Evolutionary conservation across 2,113 vertebrate genomes (phyloP).

Genomic region (Pandion haliaetus): DNA sequence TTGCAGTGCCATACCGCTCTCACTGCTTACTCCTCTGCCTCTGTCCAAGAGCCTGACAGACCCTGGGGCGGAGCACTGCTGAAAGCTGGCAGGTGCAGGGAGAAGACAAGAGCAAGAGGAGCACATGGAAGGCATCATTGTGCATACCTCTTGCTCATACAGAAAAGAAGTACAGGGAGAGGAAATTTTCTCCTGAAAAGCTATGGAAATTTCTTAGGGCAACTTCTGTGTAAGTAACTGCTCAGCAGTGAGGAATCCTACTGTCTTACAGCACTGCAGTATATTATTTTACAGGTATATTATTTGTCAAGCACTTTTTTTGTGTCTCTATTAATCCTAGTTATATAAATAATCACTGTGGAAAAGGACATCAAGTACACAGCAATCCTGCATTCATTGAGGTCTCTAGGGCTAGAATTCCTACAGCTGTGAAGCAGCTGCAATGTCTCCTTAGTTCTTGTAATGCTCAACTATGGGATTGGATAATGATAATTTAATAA

Average conservation of each 20-base stretch:
- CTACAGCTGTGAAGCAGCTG: not conserved
- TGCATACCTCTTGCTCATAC: rapidly evolving
- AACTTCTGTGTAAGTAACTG: not conserved
- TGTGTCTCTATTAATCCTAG: not conserved
- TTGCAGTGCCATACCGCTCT: not conserved
- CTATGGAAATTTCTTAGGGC: not conserved
- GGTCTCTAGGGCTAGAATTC: not conserved
- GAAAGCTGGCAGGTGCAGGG: not conserved
- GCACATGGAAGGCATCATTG: not conserved
- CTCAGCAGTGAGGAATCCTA: not conserved
- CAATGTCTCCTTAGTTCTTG: not conserved
- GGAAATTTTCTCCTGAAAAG: not conserved
- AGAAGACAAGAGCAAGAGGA: not conserved
- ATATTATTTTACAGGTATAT: not conserved
- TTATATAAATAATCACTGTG: not conserved
- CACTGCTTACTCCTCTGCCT: not conserved
- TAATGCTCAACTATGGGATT: not conserved
- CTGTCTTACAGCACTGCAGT: not conserved
- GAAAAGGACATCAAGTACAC: not conserved
- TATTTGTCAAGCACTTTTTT: not conserved
- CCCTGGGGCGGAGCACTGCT: not conserved
- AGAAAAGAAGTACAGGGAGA: not conserved
- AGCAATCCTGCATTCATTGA: not conserved
- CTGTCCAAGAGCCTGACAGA: not conserved
- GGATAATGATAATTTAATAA: not conserved